Evolutionary conservation across 2,113 vertebrate genomes (phyloP), one percentile per base, ranked within the genome.

Genomic region (Gallinago paraguaiae): DNA sequence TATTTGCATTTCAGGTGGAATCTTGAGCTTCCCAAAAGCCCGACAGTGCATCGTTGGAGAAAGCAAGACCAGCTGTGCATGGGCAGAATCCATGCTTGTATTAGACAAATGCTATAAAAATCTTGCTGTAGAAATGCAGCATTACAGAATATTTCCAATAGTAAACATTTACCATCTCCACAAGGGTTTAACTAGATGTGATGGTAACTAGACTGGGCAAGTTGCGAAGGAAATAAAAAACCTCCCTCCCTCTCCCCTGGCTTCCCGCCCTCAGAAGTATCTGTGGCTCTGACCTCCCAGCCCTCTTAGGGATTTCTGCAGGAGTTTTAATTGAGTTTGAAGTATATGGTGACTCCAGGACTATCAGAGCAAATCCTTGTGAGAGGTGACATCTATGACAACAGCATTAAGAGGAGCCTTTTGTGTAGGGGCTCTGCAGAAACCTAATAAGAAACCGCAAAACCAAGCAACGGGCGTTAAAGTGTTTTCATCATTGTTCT

Each of bases 1-100:
- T 94, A 71, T 80, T 92, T 95, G 85, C 75, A n/a, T 82, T 93
- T 79, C 53, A 53, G 31, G 77, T 91, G 67, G 69, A 79, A 75
- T 57, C 50, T 33, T 3, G 4, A 85, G 70, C 81, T 68, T 65
- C 69, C 80, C 46, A 53, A 91, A 69, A 1, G 6, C 11, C 24
- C 31, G 11, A 86, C 28, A 18, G 28, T 37, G 56, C 7, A 4
- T 6, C 9, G n/a, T 0, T 1, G 1, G 50, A 79, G 77, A 74
- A 68, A 71, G 53, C 0, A 0, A 77, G 54, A 19, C 25, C 43
- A 33, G 7, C 8, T 41, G 48, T 2, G 7, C 10, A 5, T 56
- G 37, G 65, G 45, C 48, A 35, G 78, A 65, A 75, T 39, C 53
- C 71, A 11, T 5, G n/a, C 37, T 82, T 3, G 0, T n/a, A 25